Evolutionary conservation across 2,888 invertebrate genomes (phyloP).

Genomic region (Polydrusus cervinus): DNA sequence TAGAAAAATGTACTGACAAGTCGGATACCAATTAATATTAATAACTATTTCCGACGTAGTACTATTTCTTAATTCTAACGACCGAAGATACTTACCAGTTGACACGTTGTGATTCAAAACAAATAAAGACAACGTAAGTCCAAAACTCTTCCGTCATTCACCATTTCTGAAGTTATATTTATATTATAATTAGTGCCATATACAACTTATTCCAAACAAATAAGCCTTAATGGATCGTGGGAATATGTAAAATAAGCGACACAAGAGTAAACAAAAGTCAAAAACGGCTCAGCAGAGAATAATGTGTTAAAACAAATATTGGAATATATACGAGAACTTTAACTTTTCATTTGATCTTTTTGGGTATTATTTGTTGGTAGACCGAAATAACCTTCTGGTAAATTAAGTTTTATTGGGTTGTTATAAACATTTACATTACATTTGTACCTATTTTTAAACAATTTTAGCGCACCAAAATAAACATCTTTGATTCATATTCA

Average conservation of each 20-base stretch:
- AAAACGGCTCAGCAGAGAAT: constrained; percentile 16
- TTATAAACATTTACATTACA: constrained; percentile 8
- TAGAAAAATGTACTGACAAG: too few species aligned
- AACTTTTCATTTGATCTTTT: constrained; percentile 27
- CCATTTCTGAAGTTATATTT: neutral
- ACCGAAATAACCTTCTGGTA: constrained; percentile 16
- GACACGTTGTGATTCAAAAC: too few species aligned
- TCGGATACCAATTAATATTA: too few species aligned
- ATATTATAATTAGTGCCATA: constrained; percentile 5
- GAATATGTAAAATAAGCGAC: constrained; percentile 20
- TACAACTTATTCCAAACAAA: constrained; percentile 14
- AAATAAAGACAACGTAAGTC: too few species aligned
- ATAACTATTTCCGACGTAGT: too few species aligned
- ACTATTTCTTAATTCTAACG: too few species aligned
- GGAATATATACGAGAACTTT: constrained; percentile 19
- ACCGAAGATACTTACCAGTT: too few species aligned
- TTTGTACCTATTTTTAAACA: constrained; percentile 9
- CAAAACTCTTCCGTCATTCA: too few species aligned
- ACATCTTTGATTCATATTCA: neutral
- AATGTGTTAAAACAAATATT: constrained; percentile 34
- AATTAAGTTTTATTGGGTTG: constrained; percentile 11
- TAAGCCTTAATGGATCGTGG: constrained; percentile 30
- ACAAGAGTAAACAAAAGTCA: constrained; percentile 26
- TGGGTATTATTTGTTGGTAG: constrained; percentile 18
- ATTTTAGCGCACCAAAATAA: constrained; percentile 14